These are phyloP conservation scores for Arenaria interpres DNA, from an alignment of 2,113 vertebrate genomes.

Conservation along the genomic window DNA sequence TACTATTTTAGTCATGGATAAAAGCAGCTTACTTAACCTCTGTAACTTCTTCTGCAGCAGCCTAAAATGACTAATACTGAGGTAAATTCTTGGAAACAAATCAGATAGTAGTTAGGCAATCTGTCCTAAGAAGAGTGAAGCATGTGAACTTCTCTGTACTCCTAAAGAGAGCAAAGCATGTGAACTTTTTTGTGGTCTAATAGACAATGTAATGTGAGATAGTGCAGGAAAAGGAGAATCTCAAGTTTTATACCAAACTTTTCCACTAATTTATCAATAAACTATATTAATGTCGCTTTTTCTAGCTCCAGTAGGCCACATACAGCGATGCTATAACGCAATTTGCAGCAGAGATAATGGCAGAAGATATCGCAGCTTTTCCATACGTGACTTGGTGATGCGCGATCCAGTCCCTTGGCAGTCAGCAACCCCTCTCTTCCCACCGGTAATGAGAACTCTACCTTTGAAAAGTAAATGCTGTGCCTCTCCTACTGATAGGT, in stretches of 20 bases:
- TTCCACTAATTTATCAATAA: background rate
- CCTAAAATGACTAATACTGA: background rate
- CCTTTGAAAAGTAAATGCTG: background rate
- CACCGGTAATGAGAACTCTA: background rate
- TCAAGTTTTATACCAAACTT: background rate
- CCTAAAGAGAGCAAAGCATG: background rate
- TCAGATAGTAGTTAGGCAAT: background rate
- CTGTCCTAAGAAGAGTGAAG: background rate
- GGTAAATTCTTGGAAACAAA: background rate
- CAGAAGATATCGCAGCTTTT: background rate
- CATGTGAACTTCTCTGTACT: background rate
- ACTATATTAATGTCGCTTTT: background rate
- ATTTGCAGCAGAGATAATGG: fast-evolving
- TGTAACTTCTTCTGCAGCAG: background rate
- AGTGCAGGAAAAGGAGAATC: background rate
- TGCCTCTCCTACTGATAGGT: background rate
- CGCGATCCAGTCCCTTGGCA: background rate
- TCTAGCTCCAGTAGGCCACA: background rate
- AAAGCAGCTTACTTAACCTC: background rate
- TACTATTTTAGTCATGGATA: background rate
- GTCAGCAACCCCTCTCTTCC: too few relatives aligned
- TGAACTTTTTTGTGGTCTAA: background rate
- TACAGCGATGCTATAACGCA: background rate
- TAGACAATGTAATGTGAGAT: background rate
- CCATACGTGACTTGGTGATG: fast-evolving